A percentile compares a stretch with the other conserved stretches of the same genome.
These are phyloP conservation scores for Zaprionus capensis DNA, from an alignment of 1,140 invertebrate genomes.

Conservation along the genomic window DNA sequence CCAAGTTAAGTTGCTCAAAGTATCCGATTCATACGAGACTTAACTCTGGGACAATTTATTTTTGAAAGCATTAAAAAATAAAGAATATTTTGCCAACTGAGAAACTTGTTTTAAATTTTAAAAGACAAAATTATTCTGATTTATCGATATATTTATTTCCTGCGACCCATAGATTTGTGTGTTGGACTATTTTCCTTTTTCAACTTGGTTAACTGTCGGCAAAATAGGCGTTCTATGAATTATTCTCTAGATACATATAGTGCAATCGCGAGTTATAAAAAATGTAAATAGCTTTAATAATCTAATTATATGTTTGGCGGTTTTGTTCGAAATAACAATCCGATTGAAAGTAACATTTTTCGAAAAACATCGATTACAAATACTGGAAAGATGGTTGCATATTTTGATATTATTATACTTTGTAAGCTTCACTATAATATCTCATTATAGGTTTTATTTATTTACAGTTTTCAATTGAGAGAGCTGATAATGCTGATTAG, in stretches of 20 bases:
- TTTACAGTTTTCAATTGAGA: no score
- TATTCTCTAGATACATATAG: no score
- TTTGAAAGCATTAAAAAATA: slow-evolving; percentile 21
- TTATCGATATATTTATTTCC: neutral
- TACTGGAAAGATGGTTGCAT: neutral
- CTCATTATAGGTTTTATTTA: neutral
- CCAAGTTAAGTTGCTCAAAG: neutral
- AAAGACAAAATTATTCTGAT: neutral
- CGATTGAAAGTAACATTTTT: neutral
- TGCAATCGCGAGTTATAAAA: no score
- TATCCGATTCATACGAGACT: neutral
- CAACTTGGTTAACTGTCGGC: neutral
- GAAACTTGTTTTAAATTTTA: neutral
- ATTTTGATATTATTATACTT: slow-evolving; percentile 2
- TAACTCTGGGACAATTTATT: neutral
- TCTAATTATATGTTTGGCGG: neutral
- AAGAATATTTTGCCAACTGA: slow-evolving; percentile 12
- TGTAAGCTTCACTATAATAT: neutral
- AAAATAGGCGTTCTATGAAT: no score
- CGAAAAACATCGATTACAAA: neutral
- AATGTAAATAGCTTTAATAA: no score
- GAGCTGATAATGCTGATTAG: no score
- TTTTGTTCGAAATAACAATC: neutral
- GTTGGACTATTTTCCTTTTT: neutral
- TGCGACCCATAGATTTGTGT: neutral